Base-by-base conservation (phyloP, 37 sponge, comb jelly and placozoan species). In the Aphrocallistes beatrix region DNA sequence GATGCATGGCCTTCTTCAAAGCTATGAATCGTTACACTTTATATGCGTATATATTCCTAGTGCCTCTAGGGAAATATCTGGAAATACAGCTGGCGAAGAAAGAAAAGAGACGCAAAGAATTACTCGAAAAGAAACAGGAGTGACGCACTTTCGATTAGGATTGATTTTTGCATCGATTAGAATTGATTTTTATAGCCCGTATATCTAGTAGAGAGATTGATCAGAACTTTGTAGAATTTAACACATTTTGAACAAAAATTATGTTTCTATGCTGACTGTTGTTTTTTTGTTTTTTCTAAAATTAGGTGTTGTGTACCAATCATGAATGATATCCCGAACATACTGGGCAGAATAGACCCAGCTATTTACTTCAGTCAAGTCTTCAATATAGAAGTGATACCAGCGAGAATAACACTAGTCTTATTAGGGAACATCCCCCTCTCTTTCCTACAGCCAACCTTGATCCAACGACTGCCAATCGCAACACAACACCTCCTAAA, bases 41-140 rank as follows among this genome's bases (percentile, higher is more conserved):
- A 3, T 60, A 60, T 60, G 75, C 75, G 21, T 60, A 60, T 13
- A 3, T 60, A 6, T 25, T 60, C 75, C 75, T 60, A 28, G 21
- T 60, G 17, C 75, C 75, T 8, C 8, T 60, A 6, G 75, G 75
- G 10, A 60, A 60, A 28, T 60, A 19, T 13, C 75, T 60, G 8
- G 75, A 60, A 60, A 60, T 60, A 60, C 75, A 60, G 34, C 28
- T 60, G 17, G n/a, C 6, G 75, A 60, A 60, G 75, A n/a, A n/a
- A n/a, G 75, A 60, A 60, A 60, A 13, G 75, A 60, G 34, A 60
- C 17, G 34, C 10, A 60, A 3, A 32, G 32, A 32, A 30, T 25
- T 17, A 21, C 17, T 25, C 28, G 3, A 30, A 60, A 28, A 60
- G n/a, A 60, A 60, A 30, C 75, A 19, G 1, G 75, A 60, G 21